Base-by-base conservation (phyloP, 2,888 invertebrate genomes). In the Ariolimax columbianus region DNA sequence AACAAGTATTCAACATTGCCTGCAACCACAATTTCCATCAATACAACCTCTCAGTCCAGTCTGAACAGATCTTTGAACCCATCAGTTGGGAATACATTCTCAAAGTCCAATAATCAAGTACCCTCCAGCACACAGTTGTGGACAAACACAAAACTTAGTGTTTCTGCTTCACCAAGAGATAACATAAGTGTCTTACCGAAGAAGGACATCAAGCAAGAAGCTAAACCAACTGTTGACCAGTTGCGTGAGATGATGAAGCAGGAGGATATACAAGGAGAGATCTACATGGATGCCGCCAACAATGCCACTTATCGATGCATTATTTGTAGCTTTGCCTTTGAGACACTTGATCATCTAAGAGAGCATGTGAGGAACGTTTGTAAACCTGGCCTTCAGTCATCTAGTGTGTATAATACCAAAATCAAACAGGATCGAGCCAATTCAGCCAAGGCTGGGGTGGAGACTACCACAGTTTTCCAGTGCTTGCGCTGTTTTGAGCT, bases 291-390 rank as follows among this genome's bases (percentile, higher is more conserved):
- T 77, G 68, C 82, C n/a, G 72, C 85, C 36, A 87, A 86, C 43
- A 83, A 85, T 38, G 87, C 87, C 23, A 87, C 87, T 1, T 87
- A 87, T 81, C 81, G 87, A 7, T 90, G 90, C 86, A 87, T 87
- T 23, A 89, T 89, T 59, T 90, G 90, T 80, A 83, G 86, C 70
- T 75, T 77, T 43, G 87, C 85, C 33, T 89, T 89, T 85, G 83
- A 85, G 68, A 86, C 88, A 0, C 70, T 90, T 43, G 85, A 88
- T 51, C 83, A 85, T 23, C 78, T 90, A 33, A 87, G 88, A 63
- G 84, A 87, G 47, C 90, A 90, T 85, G 88, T 89, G 0, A 88
- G 88, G 55, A 85, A 84, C 55, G 87, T 88, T 40, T 90, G 90
- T 72, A 86, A 83, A 36, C 86, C 88, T 66, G 86, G 85, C 19